Evolutionary conservation across 2,797 vertebrate species (phyloP), one percentile per base, ranked within the genome.

Genomic region (Artibeus lituratus): DNA sequence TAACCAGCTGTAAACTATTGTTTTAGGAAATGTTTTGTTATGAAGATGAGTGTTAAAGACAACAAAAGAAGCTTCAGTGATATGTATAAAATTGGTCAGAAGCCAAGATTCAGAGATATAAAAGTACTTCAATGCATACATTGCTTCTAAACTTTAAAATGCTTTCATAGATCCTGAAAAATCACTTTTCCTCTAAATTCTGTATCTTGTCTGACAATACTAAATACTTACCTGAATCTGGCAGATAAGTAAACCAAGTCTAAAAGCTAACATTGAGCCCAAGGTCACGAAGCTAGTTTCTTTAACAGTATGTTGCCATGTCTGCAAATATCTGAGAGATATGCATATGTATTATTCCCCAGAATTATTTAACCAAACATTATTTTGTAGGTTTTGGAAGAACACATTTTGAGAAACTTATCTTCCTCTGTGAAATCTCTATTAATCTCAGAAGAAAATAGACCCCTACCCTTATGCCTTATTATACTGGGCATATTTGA

Each of bases 21-120:
- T 87, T 86, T 87, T 55, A 44, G 57, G 81, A 87, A 96, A 67
- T 77, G 10, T 88, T 95, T 92, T 90, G 14, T 32, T 77, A 73
- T 57, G 19, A 89, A 76, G n/a, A 53, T 53, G n/a, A 77, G 57
- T 9, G 29, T 72, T 91, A 55, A 59, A 96, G 96, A 90, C 10
- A 87, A 47, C 16, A 73, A 5, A 87, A 93, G 32, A 90, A 73
- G 62, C 15, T 18, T 81, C n/a, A 65, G 16, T 22, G 16, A 29
- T 29, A 24, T 53, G 49, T 85, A 85, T 69, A 55, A 65, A 85
- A 85, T n/a, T 81, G 4, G 42, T 9, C 67, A 67, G 11, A 93
- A 90, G n/a, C 12, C 77, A 81, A 74, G 35, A 77, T 87, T 24
- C 14, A 57, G 24, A 65, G 14, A 47, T 53, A 59, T 37, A 62